Evolutionary conservation across 2,113 vertebrate genomes (phyloP).

Genomic region (Cyphomyrus discorhynchus): DNA sequence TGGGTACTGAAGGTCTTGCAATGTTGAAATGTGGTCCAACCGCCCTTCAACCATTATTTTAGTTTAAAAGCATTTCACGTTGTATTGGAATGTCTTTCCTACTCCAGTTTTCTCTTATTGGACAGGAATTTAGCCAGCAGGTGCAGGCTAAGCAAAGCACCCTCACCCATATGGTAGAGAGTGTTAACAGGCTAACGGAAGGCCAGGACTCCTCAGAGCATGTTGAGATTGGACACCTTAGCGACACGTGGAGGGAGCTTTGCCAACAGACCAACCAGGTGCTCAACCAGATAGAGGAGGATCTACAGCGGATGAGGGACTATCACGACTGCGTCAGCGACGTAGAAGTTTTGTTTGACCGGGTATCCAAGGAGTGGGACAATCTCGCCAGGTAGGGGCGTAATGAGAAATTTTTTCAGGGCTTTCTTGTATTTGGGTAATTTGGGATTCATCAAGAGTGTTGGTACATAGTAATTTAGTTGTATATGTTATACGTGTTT

Average conservation of each 20-base stretch:
- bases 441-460: not conserved
- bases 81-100: not conserved
- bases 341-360: conserved; percentile 83
- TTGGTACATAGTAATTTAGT: not conserved
- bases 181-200: conserved; percentile 71
- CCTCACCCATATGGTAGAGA: conserved; percentile 73
- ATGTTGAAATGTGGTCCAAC: not conserved
- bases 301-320: conserved; percentile 78
- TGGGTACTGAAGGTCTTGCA: not conserved
- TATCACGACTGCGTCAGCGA: conserved; percentile 76
- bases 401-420: not conserved
- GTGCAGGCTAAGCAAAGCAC: conserved; percentile 72
- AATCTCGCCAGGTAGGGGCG: conserved; percentile 83
- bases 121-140: conserved; percentile 79
- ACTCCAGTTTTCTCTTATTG: conserved; percentile 22
- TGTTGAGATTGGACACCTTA: conserved; percentile 60
- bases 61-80: not conserved
- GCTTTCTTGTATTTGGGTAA: not conserved
- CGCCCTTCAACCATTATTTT: not conserved
- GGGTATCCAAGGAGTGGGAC: conserved; percentile 91
- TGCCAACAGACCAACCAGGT: conserved; percentile 73
- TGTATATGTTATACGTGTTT: not conserved
- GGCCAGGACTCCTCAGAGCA: conserved; percentile 81
- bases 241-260: conserved; percentile 75
- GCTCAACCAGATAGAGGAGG: conserved; percentile 76